Conservation (phyloP, 2,888 invertebrate genomes). For the Unio delphinus region DNA sequence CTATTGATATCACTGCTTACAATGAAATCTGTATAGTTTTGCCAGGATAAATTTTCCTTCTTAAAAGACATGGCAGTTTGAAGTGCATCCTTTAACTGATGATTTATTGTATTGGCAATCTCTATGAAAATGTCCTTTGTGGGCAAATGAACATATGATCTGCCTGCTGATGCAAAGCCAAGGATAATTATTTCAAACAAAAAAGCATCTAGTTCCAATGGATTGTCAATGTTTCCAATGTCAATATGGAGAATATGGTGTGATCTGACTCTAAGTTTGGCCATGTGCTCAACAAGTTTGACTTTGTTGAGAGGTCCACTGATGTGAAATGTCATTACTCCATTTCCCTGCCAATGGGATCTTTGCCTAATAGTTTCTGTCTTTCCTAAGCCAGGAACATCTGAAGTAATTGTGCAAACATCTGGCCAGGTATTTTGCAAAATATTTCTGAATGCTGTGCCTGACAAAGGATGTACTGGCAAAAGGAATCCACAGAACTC, state of each 20-base stretch:
- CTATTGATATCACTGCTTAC: slow-evolving; percentile 37
- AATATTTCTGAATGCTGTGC: slow-evolving; percentile 10
- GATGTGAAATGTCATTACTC: slow-evolving; percentile 33
- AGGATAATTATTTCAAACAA: slow-evolving; percentile 47
- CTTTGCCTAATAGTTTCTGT: slow-evolving; percentile 22
- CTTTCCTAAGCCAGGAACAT: slow-evolving; percentile 47
- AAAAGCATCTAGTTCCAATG: slow-evolving; percentile 38
- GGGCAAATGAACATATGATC: slow-evolving; percentile 17
- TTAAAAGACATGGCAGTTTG: slow-evolving; percentile 35
- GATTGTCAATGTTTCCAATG: slow-evolving; percentile 25
- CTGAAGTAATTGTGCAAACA: slow-evolving; percentile 34
- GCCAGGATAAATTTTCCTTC: slow-evolving; percentile 29
- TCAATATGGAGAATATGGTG: slow-evolving; percentile 35
- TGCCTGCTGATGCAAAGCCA: slow-evolving; percentile 27
- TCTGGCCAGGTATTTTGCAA: slow-evolving; percentile 13
- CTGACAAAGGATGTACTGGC: slow-evolving; percentile 21
- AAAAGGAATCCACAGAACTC: slow-evolving; percentile 18
- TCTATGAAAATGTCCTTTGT: slow-evolving; percentile 36
- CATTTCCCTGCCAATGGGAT: slow-evolving; percentile 15
- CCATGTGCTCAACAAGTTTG: slow-evolving; percentile 25
- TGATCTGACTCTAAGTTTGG: slow-evolving; percentile 10
- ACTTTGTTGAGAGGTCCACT: slow-evolving; percentile 36
- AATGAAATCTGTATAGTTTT: slow-evolving; percentile 27
- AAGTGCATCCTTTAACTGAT: slow-evolving; percentile 35
- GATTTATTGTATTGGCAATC: slow-evolving; percentile 43